A percentile compares a stretch with the other conserved stretches of the same genome.
Conservation (phyloP, 2,113 vertebrate genomes). For the Halcyon malimbica region DNA sequence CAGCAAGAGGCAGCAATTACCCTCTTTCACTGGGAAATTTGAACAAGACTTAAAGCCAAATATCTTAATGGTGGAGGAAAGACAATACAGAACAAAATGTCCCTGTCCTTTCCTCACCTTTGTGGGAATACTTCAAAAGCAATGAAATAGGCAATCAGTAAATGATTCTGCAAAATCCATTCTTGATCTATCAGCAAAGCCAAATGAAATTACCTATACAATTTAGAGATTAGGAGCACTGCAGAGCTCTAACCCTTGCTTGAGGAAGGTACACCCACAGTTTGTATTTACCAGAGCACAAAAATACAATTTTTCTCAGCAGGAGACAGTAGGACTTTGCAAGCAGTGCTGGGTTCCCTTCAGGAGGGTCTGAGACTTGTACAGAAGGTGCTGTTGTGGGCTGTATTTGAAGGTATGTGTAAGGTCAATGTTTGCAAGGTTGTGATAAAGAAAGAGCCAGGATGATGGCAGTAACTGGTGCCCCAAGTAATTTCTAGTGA, state of each 20-base stretch:
- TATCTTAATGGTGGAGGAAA: not conserved
- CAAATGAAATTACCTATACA: slow-evolving; percentile 25
- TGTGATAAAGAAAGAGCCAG: not conserved
- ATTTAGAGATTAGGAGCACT: slow-evolving; percentile 24
- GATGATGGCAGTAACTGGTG: not conserved
- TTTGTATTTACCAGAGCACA: not conserved
- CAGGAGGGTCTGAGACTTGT: not conserved
- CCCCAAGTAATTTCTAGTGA: not conserved
- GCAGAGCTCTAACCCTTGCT: not conserved
- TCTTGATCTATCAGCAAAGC: slow-evolving; percentile 2
- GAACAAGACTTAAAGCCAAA: not conserved
- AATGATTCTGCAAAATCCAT: slow-evolving; percentile 35
- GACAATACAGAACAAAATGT: not conserved
- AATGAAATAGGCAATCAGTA: slow-evolving; percentile 23
- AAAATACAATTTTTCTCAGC: not conserved
- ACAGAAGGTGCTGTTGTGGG: not conserved
- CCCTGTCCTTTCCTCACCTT: not conserved
- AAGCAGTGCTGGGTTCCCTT: not conserved
- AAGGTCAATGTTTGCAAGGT: not conserved
- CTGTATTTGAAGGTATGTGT: not conserved
- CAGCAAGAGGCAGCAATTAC: not conserved
- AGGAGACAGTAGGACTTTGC: not conserved
- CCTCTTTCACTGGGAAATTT: not conserved
- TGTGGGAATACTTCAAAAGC: slow-evolving; percentile 18
- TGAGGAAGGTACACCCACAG: not conserved